Conservation (phyloP, 2,797 vertebrate species). For the Salarias fasciatus region DNA sequence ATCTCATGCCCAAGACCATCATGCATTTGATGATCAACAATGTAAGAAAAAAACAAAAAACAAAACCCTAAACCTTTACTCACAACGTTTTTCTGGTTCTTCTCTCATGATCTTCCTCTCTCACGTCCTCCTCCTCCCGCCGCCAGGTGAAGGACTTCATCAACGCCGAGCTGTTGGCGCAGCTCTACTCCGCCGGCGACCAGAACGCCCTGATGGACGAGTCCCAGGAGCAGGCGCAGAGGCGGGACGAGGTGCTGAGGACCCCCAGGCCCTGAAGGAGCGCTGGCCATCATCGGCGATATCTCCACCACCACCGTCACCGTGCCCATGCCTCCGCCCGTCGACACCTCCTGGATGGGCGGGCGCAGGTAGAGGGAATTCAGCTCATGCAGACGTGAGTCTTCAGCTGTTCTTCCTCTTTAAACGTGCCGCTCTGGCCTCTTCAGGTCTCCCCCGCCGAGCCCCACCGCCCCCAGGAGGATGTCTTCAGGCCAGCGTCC, state of each 20-base stretch:
- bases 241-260: constrained; percentile 90
- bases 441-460: constrained; percentile 89
- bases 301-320: constrained; percentile 91
- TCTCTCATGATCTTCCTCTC: too few species aligned
- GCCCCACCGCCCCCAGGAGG: constrained; percentile 89
- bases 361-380: constrained; percentile 82
- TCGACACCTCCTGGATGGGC: constrained; percentile 92
- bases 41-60: constrained; percentile 80
- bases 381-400: background rate
- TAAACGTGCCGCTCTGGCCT: background rate
- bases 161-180: constrained; percentile 93
- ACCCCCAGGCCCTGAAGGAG: constrained; percentile 93
- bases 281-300: constrained; percentile 91
- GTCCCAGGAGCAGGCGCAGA: constrained; percentile 92
- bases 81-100: too few species aligned
- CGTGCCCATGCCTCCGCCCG: constrained; percentile 91
- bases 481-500: constrained; percentile 85
- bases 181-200: constrained; percentile 93
- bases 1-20: constrained; percentile 98
- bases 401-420: too few species aligned
- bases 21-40: constrained; percentile 98
- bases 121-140: constrained; percentile 13
- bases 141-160: constrained; percentile 95
- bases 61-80: too few species aligned
- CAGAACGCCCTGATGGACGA: constrained; percentile 96